Base-by-base conservation (phyloP, 2,888 invertebrate genomes). In the Callyntrura sp. region DNA sequence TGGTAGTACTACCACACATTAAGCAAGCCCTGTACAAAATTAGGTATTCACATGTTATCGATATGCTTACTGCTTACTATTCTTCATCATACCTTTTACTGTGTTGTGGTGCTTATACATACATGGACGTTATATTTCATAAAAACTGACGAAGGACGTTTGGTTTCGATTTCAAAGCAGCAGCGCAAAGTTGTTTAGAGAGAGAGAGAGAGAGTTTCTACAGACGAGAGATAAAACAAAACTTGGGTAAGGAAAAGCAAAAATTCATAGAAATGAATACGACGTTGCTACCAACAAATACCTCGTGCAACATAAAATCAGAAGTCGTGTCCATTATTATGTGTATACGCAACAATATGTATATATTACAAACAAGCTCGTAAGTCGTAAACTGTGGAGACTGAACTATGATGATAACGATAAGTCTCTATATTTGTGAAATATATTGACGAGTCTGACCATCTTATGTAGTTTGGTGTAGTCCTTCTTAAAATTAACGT, bases 71-170 rank as follows among this genome's bases (percentile, higher is more conserved):
- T 57, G 60, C 60, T 60, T n/a, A 57, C 12, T 14, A 51, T 51
- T 35, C 2, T 35, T 2, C 35, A 45, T 45, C 45, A 14, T 51
- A 9, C 51, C 51, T 2, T 51, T 51, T 51, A 14, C 51, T 51
- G 11, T n/a, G n/a, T n/a, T n/a, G n/a, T n/a, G n/a, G 1, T 51
- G 12, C 12, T 51, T 51, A 51, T 14, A 2, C 51, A 51, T 5
- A 45, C 5, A 45, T 5, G 45, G 45, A 51, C 17, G 14, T 55
- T 55, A 55, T 55, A 17, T 55, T 55, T 14, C n/a, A 55, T 55
- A 55, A 55, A n/a, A 12, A 14, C 51, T 55, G 20, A 60, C 60
- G 20, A 60, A 60, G 60, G 60, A 60, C 60, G 60, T 60, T 60
- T 60, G 23, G 20, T 20, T 60, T 60, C 60, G 20, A 60, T 60